Base-by-base conservation (phyloP, 2,888 invertebrate genomes). In the Mallateleia sp. region DNA sequence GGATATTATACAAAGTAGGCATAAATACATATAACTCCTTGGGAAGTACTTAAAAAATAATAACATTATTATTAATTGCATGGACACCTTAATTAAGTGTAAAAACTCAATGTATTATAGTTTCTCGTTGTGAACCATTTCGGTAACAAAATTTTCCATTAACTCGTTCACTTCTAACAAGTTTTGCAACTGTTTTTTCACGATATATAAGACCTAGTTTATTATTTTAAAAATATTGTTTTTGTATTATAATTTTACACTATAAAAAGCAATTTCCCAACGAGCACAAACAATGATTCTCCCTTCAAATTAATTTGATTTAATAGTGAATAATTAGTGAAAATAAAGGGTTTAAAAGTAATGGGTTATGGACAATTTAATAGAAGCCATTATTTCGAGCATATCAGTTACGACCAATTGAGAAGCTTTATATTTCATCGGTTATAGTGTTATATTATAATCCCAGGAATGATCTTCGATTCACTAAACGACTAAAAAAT, bases 391-490 rank as follows among this genome's bases (percentile, higher is more conserved):
- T 72, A 72, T 72, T 72, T 58, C 71, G 8, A 72, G 58, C 45
- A 58, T 42, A 72, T 58, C 22, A 34, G 56, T 72, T 72, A 58
- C 58, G 58, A 72, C 58, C 45, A 72, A 58, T 72, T 58, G 32
- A 45, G 45, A 58, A 25, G 38, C 25, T 54, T 71, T 22, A 42
- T 67, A 34, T 71, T 71, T 56, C 42, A 45, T 58, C 56, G 45
- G 28, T 45, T 42, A 15, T 14, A 69, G 18, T 62, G 28, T 28
- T 42, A 42, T 24, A 34, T 62, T 45, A 14, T 24, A 42, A 18
- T 14, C 22, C 2, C 20, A 24, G 34, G 22, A 62, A 18, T 47
- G 20, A 11, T 20, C 11, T 47, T 47, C 20, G 5, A 18, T 47
- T 20, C 47, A 9, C 47, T 9, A 47, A 18, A 18, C 20, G 47